phyloP scores from a whole-genome alignment of 2,888 invertebrate species.

The Conomelus anceps region DNA sequence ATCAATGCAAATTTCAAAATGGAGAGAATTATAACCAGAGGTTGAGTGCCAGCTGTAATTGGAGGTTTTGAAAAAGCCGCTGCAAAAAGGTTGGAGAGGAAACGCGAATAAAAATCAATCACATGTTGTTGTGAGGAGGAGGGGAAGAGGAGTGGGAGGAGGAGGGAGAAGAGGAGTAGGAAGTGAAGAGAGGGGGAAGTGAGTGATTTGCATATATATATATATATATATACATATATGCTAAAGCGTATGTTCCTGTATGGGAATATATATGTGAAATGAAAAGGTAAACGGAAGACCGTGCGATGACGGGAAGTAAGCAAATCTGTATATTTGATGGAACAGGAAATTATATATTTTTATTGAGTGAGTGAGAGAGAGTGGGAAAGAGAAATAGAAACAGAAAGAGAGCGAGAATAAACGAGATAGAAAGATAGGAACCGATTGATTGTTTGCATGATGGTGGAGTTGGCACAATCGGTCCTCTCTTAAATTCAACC shows the following conservation, averaged over 20 bases:
- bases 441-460: not conserved
- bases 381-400: not conserved
- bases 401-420: not conserved
- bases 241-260: not conserved
- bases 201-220: not conserved
- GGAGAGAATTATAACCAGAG: not conserved
- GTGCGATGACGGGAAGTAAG: not conserved
- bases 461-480: no score
- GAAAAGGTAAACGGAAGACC: not conserved
- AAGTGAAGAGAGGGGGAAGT: not conserved
- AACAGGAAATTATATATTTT: not conserved
- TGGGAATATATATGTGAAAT: no score
- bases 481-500: no score
- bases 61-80: not conserved
- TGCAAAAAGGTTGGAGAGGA: not conserved
- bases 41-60: not conserved
- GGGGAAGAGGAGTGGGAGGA: not conserved
- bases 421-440: not conserved
- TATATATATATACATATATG: not conserved
- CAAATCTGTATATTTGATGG: not conserved
- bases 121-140: not conserved
- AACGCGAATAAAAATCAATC: not conserved
- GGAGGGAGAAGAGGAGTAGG: not conserved
- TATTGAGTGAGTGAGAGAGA: not conserved
- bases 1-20: not conserved